Evolutionary conservation across 2,888 invertebrate species (phyloP), one percentile per base, ranked within the genome.

Genomic region (Melipona bicolor): DNA sequence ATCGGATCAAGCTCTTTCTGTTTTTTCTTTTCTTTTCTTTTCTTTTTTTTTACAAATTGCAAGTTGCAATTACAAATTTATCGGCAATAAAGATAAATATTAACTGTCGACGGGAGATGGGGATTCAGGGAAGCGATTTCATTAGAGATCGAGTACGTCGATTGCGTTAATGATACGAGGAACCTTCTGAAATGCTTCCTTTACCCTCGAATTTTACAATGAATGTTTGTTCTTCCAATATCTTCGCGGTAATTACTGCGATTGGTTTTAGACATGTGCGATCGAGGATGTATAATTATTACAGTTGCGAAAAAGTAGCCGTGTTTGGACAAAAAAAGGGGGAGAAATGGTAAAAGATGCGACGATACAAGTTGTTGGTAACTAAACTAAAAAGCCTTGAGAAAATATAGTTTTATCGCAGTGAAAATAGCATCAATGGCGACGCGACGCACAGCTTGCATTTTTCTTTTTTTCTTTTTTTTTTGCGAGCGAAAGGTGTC

Each of bases 401-500:
- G 32, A 32, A 32, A 32, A 4, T 0, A 32, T 32, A 32, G 32
- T 32, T 32, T 4, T 32, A 32, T 32, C 36, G 36, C 9, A 9
- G 9, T 36, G 9, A 36, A 36, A 36, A 36, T 9, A 9, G 36
- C 36, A 36, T 36, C 9, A 36, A 36, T 36, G 36, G 9, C 36
- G 9, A 36, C 9, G 9, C 36, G 9, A 36, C 9, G 36, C 36
- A 36, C 36, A 36, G 36, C 36, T 36, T 36, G 9, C 36, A 1
- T 36, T 9, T 11, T 43, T 43, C 1, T 36, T 43, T 43, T 43
- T 43, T 36, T 9, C 9, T 9, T 36, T 9, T 43, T 73, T 72
- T 74, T 85, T 76, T 76, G 74, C 65, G 27, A 61, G 67, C 59
- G 43, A 79, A 64, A 79, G 54, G 27, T 77, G 71, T 36, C 73